Conservation (phyloP, 1,140 invertebrate species). For the Drosophila auraria region DNA sequence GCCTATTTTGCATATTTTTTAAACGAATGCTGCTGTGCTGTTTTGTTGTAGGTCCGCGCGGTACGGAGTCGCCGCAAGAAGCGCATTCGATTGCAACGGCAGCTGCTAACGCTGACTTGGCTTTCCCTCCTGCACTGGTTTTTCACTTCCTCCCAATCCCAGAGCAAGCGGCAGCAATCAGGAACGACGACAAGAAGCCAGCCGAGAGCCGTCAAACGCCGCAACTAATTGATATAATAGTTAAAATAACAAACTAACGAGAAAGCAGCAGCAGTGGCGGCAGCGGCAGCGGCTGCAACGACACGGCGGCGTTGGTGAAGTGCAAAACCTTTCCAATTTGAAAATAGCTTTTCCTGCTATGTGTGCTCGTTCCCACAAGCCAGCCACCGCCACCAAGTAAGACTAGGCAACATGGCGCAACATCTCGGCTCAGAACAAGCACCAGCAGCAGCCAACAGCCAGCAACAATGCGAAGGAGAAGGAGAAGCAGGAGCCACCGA, state of each 20-base stretch:
- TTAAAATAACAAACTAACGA: constrained; percentile 83
- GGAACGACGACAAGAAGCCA: constrained; percentile 41
- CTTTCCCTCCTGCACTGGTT: constrained; percentile 65
- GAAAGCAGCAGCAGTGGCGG: constrained; percentile 52
- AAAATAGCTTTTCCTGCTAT: constrained; percentile 77
- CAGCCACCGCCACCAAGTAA: constrained; percentile 19
- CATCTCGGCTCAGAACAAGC: constrained; percentile 39
- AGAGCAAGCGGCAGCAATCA: constrained; percentile 28
- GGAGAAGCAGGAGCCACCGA: constrained; percentile 27
- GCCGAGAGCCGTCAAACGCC: constrained; percentile 63
- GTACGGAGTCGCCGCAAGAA: constrained; percentile 26
- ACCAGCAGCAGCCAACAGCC: constrained; percentile 27
- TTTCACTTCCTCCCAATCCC: constrained; percentile 60
- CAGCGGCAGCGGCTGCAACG: constrained; percentile 7
- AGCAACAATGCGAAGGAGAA: constrained; percentile 14
- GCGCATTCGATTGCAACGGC: constrained; percentile 74
- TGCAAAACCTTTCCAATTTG: constrained; percentile 83
- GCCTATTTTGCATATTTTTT: constrained; percentile 72
- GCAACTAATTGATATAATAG: constrained; percentile 83
- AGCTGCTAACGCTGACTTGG: constrained; percentile 22
- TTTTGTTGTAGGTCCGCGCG: constrained; percentile 34
- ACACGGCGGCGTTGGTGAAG: constrained; percentile 62
- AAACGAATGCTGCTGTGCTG: constrained; percentile 51
- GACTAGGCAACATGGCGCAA: constrained; percentile 31
- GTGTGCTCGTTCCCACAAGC: constrained; percentile 74